phyloP scores from a whole-genome alignment of 2,113 vertebrate species.

The Laticauda colubrina region DNA sequence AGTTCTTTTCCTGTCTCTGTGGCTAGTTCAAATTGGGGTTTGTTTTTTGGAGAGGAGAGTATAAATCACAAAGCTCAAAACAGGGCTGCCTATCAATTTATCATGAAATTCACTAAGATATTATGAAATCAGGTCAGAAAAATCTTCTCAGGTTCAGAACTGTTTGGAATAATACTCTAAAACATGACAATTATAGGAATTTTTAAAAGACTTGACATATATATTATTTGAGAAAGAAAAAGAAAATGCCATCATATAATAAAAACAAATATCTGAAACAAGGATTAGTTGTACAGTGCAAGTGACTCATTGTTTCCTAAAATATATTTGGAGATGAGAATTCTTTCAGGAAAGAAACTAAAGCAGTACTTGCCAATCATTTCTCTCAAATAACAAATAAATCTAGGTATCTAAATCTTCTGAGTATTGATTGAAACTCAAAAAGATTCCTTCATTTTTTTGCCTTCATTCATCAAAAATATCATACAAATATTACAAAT shows the following conservation, averaged over 20 bases:
- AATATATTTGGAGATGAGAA: background rate
- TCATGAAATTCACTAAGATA: background rate
- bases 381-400: background rate
- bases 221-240: background rate
- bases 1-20: background rate
- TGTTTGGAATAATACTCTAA: background rate
- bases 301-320: background rate
- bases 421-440: background rate
- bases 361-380: background rate
- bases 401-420: conserved; percentile 11
- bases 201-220: background rate
- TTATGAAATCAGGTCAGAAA: background rate
- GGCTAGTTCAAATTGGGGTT: background rate
- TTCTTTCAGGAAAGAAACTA: background rate
- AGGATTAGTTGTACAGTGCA: background rate
- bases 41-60: background rate
- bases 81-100: background rate
- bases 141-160: background rate
- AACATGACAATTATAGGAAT: background rate
- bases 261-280: background rate
- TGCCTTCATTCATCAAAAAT: background rate
- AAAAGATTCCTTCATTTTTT: conserved; percentile 1
- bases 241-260: background rate
- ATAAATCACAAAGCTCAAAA: background rate
- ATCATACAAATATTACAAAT: background rate